These are phyloP conservation scores for Tamias sibiricus DNA, from an alignment of 2,113 vertebrate genomes.

Conservation along the genomic window DNA sequence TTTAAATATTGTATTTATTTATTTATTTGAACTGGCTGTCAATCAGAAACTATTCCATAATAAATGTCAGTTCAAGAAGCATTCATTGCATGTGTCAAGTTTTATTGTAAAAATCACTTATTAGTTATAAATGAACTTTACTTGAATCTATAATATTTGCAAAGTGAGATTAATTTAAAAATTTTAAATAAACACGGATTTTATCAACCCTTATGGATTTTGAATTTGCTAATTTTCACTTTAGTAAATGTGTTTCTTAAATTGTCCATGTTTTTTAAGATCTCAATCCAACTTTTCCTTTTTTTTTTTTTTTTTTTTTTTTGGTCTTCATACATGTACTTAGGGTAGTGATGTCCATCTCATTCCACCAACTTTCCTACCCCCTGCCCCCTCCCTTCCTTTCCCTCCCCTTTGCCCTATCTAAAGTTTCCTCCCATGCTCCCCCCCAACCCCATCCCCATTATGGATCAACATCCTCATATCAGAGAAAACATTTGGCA, in stretches of 20 bases:
- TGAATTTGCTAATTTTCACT: neutral
- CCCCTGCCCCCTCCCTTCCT: too few relatives aligned
- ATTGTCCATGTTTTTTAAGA: neutral
- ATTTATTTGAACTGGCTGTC: neutral
- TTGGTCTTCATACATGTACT: too few relatives aligned
- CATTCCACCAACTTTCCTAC: too few relatives aligned
- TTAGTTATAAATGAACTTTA: neutral
- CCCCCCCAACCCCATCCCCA: too few relatives aligned
- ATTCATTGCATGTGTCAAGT: neutral
- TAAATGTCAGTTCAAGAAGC: neutral
- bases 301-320: too few relatives aligned
- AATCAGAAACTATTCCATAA: neutral
- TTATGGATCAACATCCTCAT: too few relatives aligned
- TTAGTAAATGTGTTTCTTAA: neutral
- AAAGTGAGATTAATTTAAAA: slow-evolving; percentile 5
- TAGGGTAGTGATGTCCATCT: too few relatives aligned
- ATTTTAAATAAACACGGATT: slow-evolving; percentile 23
- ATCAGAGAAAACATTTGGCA: too few relatives aligned
- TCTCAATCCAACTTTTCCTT: neutral
- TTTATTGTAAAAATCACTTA: slow-evolving; percentile 12
- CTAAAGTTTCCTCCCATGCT: too few relatives aligned
- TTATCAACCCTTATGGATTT: neutral
- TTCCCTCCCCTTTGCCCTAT: too few relatives aligned
- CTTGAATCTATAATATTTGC: neutral
- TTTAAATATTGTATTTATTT: neutral